Conservation (phyloP, 2,113 vertebrate species). For the Oryzias javanicus region DNA sequence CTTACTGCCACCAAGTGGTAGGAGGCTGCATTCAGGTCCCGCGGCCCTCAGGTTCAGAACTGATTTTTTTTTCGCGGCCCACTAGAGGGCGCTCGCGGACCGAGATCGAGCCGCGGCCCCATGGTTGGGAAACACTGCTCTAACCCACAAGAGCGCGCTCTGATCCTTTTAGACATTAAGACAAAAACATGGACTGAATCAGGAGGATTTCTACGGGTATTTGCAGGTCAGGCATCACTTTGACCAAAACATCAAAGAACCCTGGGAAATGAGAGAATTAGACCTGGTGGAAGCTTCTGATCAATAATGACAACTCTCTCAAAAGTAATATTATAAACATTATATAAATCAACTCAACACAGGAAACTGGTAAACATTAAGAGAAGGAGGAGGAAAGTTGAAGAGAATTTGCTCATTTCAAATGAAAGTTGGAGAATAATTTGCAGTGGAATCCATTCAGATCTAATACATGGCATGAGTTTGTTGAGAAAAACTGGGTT, state of each 20-base stretch:
- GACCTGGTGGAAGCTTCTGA: background rate
- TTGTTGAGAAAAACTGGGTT: background rate
- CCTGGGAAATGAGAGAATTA: rapidly evolving
- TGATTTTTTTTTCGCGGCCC: too few species aligned
- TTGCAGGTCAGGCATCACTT: background rate
- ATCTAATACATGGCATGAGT: background rate
- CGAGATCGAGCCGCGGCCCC: too few species aligned
- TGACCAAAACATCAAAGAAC: background rate
- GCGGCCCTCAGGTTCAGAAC: too few species aligned
- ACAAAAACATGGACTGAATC: background rate
- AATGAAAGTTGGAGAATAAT: background rate
- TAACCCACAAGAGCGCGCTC: background rate
- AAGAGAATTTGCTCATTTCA: background rate
- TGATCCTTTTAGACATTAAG: background rate
- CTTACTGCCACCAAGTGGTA: too few species aligned
- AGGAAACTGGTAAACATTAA: background rate
- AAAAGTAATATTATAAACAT: background rate
- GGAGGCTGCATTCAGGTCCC: too few species aligned
- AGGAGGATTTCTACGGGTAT: background rate
- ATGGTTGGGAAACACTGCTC: too few species aligned
- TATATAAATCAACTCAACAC: background rate
- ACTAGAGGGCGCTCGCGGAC: too few species aligned
- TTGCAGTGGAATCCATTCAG: background rate
- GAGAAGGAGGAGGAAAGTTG: background rate
- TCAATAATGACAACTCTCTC: background rate